Evolutionary conservation across 1,140 invertebrate genomes (phyloP).

Genomic region (Nymphalis io): DNA sequence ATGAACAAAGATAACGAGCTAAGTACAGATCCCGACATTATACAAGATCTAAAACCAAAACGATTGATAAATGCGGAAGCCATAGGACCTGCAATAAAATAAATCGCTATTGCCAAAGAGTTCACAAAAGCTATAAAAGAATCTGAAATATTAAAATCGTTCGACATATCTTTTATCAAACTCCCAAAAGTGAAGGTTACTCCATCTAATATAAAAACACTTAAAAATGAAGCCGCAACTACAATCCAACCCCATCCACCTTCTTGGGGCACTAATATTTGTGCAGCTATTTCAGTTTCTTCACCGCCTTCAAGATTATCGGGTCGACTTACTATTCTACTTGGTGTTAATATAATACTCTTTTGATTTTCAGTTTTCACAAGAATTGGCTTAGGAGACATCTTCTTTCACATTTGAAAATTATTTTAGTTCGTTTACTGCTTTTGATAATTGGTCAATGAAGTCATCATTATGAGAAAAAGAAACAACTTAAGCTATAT

Average conservation of each 20-base stretch:
- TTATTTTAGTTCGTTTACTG: not conserved
- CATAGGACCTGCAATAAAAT: constrained; percentile 85
- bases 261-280: constrained; percentile 67
- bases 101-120: constrained; percentile 66
- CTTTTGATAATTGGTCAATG: not conserved
- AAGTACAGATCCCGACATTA: constrained; percentile 83
- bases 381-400: constrained; percentile 48
- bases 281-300: constrained; percentile 72
- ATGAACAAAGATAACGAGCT: constrained; percentile 59
- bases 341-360: constrained; percentile 51
- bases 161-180: constrained; percentile 56
- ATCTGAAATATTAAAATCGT: constrained; percentile 53
- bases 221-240: constrained; percentile 55
- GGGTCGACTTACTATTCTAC: constrained; percentile 53
- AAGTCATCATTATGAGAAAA: no score
- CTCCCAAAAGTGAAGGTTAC: constrained; percentile 68
- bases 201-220: constrained; percentile 66
- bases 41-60: constrained; percentile 87
- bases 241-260: constrained; percentile 74
- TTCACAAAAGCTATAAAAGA: constrained; percentile 63
- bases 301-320: constrained; percentile 61
- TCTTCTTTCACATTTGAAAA: constrained; percentile 22
- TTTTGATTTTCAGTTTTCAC: constrained; percentile 50
- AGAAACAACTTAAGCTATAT: no score
- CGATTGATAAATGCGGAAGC: constrained; percentile 87